A percentile compares a stretch with the other conserved stretches of the same genome.
phyloP scores from a whole-genome alignment of 2,113 vertebrate species.

The Sisor rabdophorus region DNA sequence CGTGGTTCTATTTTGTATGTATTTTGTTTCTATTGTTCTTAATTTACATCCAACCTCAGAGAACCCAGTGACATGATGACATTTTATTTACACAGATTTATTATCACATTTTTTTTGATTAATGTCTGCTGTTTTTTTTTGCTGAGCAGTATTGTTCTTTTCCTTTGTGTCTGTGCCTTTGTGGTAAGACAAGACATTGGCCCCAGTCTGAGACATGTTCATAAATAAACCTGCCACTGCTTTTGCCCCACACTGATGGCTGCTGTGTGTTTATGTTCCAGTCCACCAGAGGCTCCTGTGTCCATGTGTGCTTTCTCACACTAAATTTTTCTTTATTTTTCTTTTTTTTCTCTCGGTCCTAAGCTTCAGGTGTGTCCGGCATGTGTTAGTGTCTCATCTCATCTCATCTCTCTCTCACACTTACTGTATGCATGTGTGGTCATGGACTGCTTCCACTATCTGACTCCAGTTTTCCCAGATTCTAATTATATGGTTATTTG shows the following conservation, averaged over 20 bases:
- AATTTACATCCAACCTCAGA: neutral
- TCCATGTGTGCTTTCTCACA: conserved; percentile 56
- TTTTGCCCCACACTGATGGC: conserved; percentile 49
- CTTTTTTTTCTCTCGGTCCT: neutral
- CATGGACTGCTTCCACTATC: conserved; percentile 10
- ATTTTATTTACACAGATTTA: neutral
- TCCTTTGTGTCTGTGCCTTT: conserved; percentile 46
- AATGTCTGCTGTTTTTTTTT: neutral
- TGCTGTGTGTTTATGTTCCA: conserved; percentile 66
- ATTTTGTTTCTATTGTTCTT: neutral
- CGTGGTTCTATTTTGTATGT: neutral
- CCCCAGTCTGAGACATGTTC: conserved; percentile 69
- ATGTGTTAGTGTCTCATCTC: conserved; percentile 56
- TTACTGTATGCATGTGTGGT: conserved; percentile 26
- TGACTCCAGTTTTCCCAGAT: conserved; percentile 12
- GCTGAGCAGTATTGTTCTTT: neutral
- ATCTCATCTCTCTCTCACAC: neutral
- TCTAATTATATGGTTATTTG: conserved; percentile 18
- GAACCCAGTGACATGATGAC: neutral
- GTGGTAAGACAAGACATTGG: conserved; percentile 41
- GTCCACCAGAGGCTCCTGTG: conserved; percentile 33
- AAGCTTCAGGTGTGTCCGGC: conserved; percentile 66
- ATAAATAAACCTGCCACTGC: conserved; percentile 70
- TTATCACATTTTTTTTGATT: neutral
- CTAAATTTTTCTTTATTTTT: conserved; percentile 13